Percentiles rank a stretch among this genome's conserved stretches.
Conservation (phyloP, 64 coral and sea anemone genomes). For the Dendronephthya gigantea region DNA sequence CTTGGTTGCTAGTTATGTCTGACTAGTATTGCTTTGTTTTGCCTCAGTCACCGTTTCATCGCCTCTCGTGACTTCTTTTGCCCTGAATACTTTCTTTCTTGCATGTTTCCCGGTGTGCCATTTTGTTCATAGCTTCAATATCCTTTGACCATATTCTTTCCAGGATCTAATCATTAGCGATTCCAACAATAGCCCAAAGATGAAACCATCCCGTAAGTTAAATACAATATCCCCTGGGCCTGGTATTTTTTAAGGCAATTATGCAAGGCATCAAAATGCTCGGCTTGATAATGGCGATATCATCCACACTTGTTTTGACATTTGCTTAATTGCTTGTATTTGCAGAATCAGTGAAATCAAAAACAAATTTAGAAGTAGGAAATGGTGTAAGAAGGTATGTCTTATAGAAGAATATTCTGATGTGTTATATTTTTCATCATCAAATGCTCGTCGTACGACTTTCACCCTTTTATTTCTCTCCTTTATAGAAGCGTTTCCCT, state of each 20-base stretch:
- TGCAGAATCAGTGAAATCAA: neutral
- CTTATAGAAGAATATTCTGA: neutral
- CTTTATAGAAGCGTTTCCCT: neutral
- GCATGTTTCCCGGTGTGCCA: too few relatives aligned
- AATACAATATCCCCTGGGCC: neutral
- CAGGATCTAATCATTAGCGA: conserved; percentile 4
- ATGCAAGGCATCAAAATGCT: too few relatives aligned
- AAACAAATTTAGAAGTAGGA: neutral
- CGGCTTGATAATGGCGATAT: too few relatives aligned
- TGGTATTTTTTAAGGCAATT: neutral
- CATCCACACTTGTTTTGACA: too few relatives aligned
- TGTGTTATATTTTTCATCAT: neutral
- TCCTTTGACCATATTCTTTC: neutral
- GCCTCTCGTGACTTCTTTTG: too few relatives aligned
- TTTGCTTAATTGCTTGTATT: too few relatives aligned
- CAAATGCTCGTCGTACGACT: too few relatives aligned
- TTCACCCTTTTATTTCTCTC: neutral
- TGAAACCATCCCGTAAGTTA: neutral
- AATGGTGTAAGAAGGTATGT: neutral
- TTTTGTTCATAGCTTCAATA: too few relatives aligned
- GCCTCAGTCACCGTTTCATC: too few relatives aligned
- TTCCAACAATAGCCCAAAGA: neutral
- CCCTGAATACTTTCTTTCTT: too few relatives aligned
- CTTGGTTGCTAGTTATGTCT: neutral
- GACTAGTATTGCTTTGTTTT: neutral